Evolutionary conservation across 1,140 invertebrate species (phyloP).

Genomic region (Hermatobates lingyangjiaoensis): DNA sequence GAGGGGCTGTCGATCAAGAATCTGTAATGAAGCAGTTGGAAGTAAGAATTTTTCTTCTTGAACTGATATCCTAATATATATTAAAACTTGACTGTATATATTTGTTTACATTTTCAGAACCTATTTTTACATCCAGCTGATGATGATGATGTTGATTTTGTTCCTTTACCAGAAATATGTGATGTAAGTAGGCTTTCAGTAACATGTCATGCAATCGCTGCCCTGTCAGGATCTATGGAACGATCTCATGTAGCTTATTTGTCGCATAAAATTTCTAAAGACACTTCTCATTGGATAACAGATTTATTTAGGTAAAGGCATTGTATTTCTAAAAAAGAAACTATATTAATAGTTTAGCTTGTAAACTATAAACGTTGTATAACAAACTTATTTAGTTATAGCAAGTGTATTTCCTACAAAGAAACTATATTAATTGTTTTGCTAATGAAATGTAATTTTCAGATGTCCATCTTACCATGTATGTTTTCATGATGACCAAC

Average conservation of each 20-base stretch:
- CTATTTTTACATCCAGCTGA: constrained; percentile 27
- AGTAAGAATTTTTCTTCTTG: constrained; percentile 19
- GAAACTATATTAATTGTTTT: too few relatives aligned
- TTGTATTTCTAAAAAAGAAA: too few relatives aligned
- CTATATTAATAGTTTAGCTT: too few relatives aligned
- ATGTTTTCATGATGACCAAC: constrained; percentile 56
- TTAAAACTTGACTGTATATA: not conserved
- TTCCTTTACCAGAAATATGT: constrained; percentile 31
- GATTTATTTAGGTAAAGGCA: constrained; percentile 49
- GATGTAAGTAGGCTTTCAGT: constrained; percentile 42
- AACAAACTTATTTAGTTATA: too few relatives aligned
- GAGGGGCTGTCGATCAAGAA: constrained; percentile 20
- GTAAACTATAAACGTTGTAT: too few relatives aligned
- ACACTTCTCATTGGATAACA: constrained; percentile 57
- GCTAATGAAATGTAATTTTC: too few relatives aligned
- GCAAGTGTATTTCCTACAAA: too few relatives aligned
- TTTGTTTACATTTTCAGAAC: constrained; percentile 22
- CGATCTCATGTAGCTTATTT: constrained; percentile 45
- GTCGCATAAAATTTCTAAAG: constrained; percentile 46
- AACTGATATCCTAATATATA: not conserved
- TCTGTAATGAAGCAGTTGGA: constrained; percentile 27
- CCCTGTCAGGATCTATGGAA: constrained; percentile 50
- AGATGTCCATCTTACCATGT: constrained; percentile 45
- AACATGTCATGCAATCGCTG: constrained; percentile 50
- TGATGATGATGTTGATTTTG: constrained; percentile 23